Base-by-base conservation (phyloP, 2,797 vertebrate genomes). In the Typhlichthys subterraneus region DNA sequence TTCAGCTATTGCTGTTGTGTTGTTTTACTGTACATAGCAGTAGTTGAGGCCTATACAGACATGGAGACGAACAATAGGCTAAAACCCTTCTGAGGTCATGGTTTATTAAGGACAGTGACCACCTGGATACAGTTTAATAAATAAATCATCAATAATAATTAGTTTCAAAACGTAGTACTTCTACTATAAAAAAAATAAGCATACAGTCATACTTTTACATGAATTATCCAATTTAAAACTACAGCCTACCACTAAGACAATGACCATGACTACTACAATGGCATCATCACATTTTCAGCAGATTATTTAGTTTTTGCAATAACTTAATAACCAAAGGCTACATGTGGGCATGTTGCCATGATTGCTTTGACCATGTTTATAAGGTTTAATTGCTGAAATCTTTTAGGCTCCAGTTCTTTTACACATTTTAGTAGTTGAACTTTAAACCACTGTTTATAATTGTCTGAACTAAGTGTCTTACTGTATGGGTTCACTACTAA, bases 151-250 rank as follows among this genome's bases (percentile, higher is more conserved):
- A 49, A 49, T 6, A 49, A n/a, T 49, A n/a, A 2, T 14, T 17
- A 4, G 2, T 47, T 57, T 59, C 23, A 38, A 68, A 70, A 14
- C 5, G 55, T 57, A 67, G 67, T 29, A 71, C 67, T 60, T 54
- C 12, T 59, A 15, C 23, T 29, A 29, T 29, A 80, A 86, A 84
- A 69, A 81, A 85, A 69, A 52, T 63, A 63, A 75, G 85, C 23
- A 84, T 83, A 82, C 56, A 57, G 59, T 62, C 17, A 29, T 29
- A 29, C 54, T 61, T 49, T 9, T 56, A 73, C 61, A 70, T 59
- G 73, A 88, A 91, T 85, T 84, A 75, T 87, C 67, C 81, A 79
- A 77, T 53, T 77, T 49, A 78, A 73, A 68, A 33, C 42, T 46
- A 54, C 23, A 29, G 23, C 23, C 23, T n/a, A 12, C 51, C 61